Evolutionary conservation across 2,113 vertebrate genomes (phyloP).

Genomic region (Neodon shergylaensis): DNA sequence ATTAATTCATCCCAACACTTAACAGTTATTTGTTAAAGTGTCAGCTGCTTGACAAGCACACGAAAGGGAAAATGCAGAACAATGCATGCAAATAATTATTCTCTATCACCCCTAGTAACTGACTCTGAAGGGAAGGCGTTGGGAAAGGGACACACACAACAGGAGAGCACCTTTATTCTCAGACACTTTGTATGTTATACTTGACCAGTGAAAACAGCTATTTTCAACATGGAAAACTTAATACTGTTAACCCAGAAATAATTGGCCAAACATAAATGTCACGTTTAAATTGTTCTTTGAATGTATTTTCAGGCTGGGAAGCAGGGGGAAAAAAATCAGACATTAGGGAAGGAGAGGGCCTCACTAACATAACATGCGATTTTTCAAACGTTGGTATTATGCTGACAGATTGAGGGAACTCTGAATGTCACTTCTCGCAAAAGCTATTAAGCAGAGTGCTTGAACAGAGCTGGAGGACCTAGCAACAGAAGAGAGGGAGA

Average conservation of each 20-base stretch:
- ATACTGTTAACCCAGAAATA: conserved; percentile 60
- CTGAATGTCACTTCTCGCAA: conserved; percentile 71
- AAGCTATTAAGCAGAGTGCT: conserved; percentile 59
- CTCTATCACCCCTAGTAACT: conserved; percentile 44
- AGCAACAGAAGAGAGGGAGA: conserved; percentile 53
- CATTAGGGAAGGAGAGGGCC: conserved; percentile 41
- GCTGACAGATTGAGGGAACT: conserved; percentile 57
- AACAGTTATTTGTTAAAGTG: conserved; percentile 56
- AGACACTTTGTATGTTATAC: conserved; percentile 43
- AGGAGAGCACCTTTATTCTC: conserved; percentile 28
- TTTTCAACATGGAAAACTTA: conserved; percentile 60
- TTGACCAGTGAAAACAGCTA: conserved; percentile 57
- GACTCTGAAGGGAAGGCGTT: conserved; percentile 13
- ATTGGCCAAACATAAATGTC: conserved; percentile 28
- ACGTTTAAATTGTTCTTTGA: conserved; percentile 57
- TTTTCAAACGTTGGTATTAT: conserved; percentile 54
- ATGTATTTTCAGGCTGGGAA: conserved; percentile 49
- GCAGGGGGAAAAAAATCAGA: conserved; percentile 20
- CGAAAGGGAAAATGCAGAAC: conserved; percentile 54
- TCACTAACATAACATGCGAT: conserved; percentile 51
- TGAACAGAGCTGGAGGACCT: conserved; percentile 62
- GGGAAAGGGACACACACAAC: neutral
- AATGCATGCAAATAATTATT: conserved; percentile 45
- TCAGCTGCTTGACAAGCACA: neutral
- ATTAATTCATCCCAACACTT: conserved; percentile 47